Percentiles rank a stretch among this genome's conserved stretches.
Evolutionary conservation across 2,888 invertebrate genomes (phyloP).

Genomic region (Sinopyrophorus schimmeli): DNA sequence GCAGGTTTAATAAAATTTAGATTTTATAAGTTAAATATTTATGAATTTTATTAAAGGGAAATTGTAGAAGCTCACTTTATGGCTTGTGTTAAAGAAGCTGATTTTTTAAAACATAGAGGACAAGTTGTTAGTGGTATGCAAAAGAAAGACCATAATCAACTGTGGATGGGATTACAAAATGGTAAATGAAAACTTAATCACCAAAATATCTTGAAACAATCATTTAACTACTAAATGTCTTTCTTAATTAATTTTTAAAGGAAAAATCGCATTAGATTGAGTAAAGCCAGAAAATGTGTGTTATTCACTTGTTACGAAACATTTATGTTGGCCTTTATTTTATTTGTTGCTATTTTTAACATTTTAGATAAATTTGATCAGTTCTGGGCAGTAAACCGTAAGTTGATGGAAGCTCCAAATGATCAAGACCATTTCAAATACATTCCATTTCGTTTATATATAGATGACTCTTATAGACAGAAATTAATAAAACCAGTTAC

Average conservation of each 20-base stretch:
- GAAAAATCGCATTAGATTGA: too few relatives aligned
- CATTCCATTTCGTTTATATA: conserved; percentile 86
- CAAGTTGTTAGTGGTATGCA: conserved; percentile 90
- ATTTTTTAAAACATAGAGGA: conserved; percentile 93
- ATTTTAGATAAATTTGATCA: conserved; percentile 95
- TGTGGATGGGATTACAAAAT: conserved; percentile 93
- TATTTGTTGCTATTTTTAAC: conserved; percentile 52
- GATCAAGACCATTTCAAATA: conserved; percentile 83
- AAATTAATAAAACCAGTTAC: conserved; percentile 75
- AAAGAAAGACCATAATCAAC: conserved; percentile 94
- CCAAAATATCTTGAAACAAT: neutral
- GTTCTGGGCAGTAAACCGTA: conserved; percentile 96
- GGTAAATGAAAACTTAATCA: conserved; percentile 60
- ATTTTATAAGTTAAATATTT: conserved; percentile 8
- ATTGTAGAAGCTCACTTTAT: conserved; percentile 92
- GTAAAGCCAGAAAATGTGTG: too few relatives aligned
- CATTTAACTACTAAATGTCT: neutral
- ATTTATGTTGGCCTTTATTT: too few relatives aligned
- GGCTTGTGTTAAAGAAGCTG: conserved; percentile 96
- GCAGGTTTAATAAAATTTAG: too few relatives aligned
- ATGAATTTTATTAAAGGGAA: conserved; percentile 64
- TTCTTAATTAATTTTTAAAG: conserved; percentile 10
- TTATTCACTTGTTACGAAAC: too few relatives aligned
- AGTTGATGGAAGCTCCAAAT: conserved; percentile 86
- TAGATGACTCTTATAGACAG: conserved; percentile 72